Conservation (phyloP, 1,140 invertebrate species). For the Parapsyche elsis region DNA sequence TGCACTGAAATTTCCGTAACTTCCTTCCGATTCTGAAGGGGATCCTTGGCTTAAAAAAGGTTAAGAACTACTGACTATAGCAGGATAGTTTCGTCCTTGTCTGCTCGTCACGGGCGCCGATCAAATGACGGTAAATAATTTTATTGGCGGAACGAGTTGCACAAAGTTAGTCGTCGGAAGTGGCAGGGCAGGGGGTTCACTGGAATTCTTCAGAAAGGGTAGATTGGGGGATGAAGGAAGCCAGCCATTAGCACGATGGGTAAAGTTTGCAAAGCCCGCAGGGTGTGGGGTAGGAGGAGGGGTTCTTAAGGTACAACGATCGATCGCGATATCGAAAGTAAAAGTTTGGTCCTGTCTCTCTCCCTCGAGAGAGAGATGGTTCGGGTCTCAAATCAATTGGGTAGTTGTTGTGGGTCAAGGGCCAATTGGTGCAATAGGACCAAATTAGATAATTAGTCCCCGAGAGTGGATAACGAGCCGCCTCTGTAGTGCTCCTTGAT, state of each 20-base stretch:
- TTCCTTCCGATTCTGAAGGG: too few relatives aligned
- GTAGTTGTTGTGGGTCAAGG: conserved; percentile 28
- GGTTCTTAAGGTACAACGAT: background rate
- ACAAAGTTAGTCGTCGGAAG: conserved; percentile 10
- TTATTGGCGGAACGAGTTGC: conserved; percentile 13
- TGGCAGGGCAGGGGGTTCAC: background rate
- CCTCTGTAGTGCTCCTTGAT: too few relatives aligned
- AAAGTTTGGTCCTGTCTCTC: background rate
- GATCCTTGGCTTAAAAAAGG: too few relatives aligned
- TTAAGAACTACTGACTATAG: too few relatives aligned
- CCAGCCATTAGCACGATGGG: conserved; percentile 31
- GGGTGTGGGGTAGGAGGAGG: background rate
- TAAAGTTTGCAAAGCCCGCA: background rate
- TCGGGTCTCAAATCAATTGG: conserved; percentile 7
- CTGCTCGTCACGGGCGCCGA: background rate
- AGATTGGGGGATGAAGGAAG: background rate
- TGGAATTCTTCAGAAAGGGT: too few relatives aligned
- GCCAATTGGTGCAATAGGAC: conserved; percentile 25
- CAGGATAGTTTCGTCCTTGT: too few relatives aligned
- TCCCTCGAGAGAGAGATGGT: background rate
- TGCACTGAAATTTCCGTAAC: too few relatives aligned
- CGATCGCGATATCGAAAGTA: conserved; percentile 3
- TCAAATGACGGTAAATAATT: conserved; percentile 37
- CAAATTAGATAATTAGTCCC: conserved; percentile 38
- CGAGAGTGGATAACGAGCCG: conserved; percentile 6